Evolutionary conservation across 2,888 invertebrate genomes (phyloP), one percentile per base, ranked within the genome.

Genomic region (Dusona sp.): DNA sequence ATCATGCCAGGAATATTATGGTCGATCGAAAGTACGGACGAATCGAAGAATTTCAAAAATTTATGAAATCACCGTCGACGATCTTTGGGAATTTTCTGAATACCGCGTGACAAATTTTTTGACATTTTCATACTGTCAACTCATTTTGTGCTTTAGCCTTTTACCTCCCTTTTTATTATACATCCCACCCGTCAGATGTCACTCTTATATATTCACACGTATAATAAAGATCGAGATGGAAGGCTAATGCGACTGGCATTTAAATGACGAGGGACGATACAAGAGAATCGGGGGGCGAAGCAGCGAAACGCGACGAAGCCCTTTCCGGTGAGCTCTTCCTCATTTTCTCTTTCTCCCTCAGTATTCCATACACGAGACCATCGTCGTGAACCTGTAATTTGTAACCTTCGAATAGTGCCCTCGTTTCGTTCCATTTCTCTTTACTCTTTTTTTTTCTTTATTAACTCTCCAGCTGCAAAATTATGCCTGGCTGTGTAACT

Each of bases 201-300:
- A 70, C 51, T 70, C 33, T 54, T 79, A 81, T 67, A 61, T 42
- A 29, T 51, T 33, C 29, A 38, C 64, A 22, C 25, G 33, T 61
- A 61, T 70, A 81, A 74, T 68, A 77, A 16, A 70, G 33, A 54
- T 61, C 61, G 61, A 70, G 83, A 65, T 64, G 54, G 79, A 61
- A 82, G 78, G 79, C 79, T 84, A 82, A 87, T 84, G 82, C 75
- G 87, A 89, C 89, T 93, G 92, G 89, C 92, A 92, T 93, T 92
- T 93, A 92, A 92, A 91, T 91, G 90, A 92, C 92, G 91, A 88
- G 88, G 86, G 88, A 85, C 87, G 87, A 85, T 85, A 77, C 89
- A 84, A 85, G 70, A 68, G 61, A 68, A 80, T 89, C 88, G 68
- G 75, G 75, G 89, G 84, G 85, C 85, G 83, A 85, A 89, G 87